A percentile compares a stretch with the other conserved stretches of the same genome.
phyloP scores from a whole-genome alignment of 2,888 invertebrate genomes.

The Drosophila pegasa region DNA sequence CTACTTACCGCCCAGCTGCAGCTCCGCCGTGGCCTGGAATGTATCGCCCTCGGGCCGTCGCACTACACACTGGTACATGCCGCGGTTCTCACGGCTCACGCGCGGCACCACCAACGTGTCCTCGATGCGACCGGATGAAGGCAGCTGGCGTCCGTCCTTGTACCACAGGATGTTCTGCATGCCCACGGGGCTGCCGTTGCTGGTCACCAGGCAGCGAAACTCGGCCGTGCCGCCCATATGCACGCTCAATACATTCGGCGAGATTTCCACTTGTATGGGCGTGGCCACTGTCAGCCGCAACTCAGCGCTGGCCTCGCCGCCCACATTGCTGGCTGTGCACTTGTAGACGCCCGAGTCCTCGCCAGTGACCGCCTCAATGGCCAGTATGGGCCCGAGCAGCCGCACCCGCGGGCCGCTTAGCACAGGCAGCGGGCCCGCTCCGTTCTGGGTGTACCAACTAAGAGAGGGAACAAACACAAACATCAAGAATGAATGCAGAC shows the following conservation, averaged over 20 bases:
- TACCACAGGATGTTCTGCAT: constrained; percentile 88
- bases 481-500: background rate
- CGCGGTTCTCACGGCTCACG: constrained; percentile 90
- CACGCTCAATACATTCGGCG: constrained; percentile 88
- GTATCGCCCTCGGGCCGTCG: constrained; percentile 90
- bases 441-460: constrained; percentile 90
- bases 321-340: constrained; percentile 89
- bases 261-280: constrained; percentile 89
- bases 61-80: constrained; percentile 92
- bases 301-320: constrained; percentile 90
- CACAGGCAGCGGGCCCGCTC: constrained; percentile 88
- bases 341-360: constrained; percentile 89
- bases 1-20: constrained; percentile 89
- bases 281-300: constrained; percentile 88
- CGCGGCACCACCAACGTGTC: constrained; percentile 88
- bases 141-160: constrained; percentile 89
- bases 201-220: constrained; percentile 88
- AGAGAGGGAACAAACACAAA: background rate
- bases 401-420: constrained; percentile 88
- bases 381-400: constrained; percentile 89
- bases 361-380: constrained; percentile 89
- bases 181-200: constrained; percentile 86
- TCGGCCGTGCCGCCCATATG: constrained; percentile 91
- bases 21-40: constrained; percentile 91
- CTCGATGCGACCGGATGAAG: constrained; percentile 88